These are phyloP conservation scores for Aptenodytes patagonicus DNA, from an alignment of 2,113 vertebrate genomes.

Conservation along the genomic window DNA sequence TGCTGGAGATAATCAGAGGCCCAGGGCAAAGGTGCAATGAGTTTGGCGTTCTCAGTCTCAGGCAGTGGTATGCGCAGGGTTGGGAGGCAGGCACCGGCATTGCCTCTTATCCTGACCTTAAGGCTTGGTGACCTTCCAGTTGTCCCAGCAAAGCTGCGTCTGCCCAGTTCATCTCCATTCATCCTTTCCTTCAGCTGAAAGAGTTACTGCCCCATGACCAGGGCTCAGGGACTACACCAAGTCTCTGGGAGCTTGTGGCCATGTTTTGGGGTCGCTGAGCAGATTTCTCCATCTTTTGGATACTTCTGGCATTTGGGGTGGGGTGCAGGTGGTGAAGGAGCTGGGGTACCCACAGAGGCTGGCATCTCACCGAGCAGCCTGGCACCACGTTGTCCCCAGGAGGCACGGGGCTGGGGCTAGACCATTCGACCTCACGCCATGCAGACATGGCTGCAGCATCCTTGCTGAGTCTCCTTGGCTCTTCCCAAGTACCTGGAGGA, in stretches of 20 bases:
- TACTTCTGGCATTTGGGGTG: background rate
- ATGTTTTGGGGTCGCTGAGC: fast-evolving
- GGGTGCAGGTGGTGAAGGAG: background rate
- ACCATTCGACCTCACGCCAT: background rate
- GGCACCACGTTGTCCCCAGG: fast-evolving
- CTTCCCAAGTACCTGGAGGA: background rate
- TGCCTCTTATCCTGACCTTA: background rate
- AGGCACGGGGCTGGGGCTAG: background rate
- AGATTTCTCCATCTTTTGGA: background rate
- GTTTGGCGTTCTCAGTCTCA: background rate
- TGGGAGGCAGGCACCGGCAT: background rate
- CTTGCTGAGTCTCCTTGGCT: background rate
- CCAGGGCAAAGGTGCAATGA: background rate
- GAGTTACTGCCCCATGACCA: background rate
- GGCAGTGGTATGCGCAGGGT: fast-evolving
- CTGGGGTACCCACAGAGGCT: background rate
- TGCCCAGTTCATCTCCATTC: background rate
- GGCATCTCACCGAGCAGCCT: background rate
- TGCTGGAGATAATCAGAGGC: background rate
- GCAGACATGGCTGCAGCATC: background rate
- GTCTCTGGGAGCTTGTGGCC: background rate
- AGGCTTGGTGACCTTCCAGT: background rate
- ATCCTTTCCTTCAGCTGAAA: background rate
- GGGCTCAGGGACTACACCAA: background rate
- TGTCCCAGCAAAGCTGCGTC: background rate